Evolutionary conservation across 2,797 vertebrate genomes (phyloP), one percentile per base, ranked within the genome.

Genomic region (Emys orbicularis): DNA sequence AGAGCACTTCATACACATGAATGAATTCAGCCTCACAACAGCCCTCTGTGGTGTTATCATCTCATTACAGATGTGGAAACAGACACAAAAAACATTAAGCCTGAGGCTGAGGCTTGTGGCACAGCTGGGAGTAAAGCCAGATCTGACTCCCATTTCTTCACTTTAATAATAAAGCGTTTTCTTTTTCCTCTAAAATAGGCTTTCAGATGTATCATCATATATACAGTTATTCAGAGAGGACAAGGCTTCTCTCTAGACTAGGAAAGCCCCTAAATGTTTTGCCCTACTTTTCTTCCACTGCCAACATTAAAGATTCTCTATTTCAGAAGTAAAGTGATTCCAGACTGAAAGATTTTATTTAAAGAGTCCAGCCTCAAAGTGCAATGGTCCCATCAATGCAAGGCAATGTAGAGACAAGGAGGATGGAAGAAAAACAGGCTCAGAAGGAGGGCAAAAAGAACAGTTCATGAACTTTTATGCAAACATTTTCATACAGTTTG

Each of bases 391-490:
- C 65, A 89, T 37, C 25, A 84, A 86, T 93, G 95, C 13, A 59
- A 79, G 54, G 25, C 5, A n/a, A 86, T 89, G 85, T 53, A 31
- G 16, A 52, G 53, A 83, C 52, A 56, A 89, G n/a, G 44, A 23
- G 41, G 57, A 2, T 86, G 74, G 79, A 93, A 56, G 8, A 94
- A 95, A 96, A 96, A 95, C 4, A 56, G 49, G 16, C 12, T 90
- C 8, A 23, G 56, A 27, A 6, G 76, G 19, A 27, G 86, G 31
- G 4, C 47, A 41, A 84, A 94, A 53, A 86, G 21, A 90, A 77
- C 15, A 53, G 79, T 31, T 91, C 29, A 72, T 9, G 16, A 88
- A 90, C 23, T 77, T 49, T 93, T 88, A 90, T 41, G 34, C 1
- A 11, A 72, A 25, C 56, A 87, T 88, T 91, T 92, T 87, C 93